These are phyloP conservation scores for Otolemur crassicaudatus DNA, from an alignment of 2,797 vertebrate species.

Conservation along the genomic window DNA sequence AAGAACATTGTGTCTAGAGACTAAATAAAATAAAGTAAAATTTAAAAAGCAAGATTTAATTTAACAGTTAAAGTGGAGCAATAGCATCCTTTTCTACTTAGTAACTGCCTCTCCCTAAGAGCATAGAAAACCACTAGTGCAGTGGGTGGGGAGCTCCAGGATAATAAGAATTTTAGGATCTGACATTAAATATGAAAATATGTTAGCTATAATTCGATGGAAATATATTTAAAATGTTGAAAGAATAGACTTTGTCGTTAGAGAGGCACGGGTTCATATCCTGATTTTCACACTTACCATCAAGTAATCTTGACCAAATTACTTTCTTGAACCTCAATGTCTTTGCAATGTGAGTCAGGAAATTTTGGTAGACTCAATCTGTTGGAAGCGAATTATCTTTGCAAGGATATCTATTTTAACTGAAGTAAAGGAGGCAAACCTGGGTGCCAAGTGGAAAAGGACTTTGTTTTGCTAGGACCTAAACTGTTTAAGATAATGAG, in stretches of 20 bases:
- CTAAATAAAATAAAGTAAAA: background rate
- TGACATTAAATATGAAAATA: conserved; percentile 28
- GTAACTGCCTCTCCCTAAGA: background rate
- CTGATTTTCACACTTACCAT: background rate
- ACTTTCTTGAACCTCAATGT: background rate
- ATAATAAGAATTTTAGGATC: background rate
- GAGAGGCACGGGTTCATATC: background rate
- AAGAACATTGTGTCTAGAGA: background rate
- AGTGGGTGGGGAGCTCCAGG: background rate
- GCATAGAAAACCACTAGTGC: background rate
- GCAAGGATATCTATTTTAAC: background rate
- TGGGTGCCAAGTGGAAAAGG: background rate
- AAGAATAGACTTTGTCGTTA: background rate
- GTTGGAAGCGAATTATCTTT: background rate
- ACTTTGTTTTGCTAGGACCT: background rate
- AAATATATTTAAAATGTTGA: background rate
- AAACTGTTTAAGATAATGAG: background rate
- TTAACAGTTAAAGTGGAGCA: background rate
- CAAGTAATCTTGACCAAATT: background rate
- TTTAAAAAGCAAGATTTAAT: background rate
- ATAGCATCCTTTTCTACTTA: background rate
- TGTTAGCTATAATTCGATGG: no score
- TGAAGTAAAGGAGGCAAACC: background rate
- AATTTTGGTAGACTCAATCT: background rate
- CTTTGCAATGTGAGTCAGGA: background rate